phyloP scores from a whole-genome alignment of 2,888 invertebrate species.

The Zaprionus lineosus region DNA sequence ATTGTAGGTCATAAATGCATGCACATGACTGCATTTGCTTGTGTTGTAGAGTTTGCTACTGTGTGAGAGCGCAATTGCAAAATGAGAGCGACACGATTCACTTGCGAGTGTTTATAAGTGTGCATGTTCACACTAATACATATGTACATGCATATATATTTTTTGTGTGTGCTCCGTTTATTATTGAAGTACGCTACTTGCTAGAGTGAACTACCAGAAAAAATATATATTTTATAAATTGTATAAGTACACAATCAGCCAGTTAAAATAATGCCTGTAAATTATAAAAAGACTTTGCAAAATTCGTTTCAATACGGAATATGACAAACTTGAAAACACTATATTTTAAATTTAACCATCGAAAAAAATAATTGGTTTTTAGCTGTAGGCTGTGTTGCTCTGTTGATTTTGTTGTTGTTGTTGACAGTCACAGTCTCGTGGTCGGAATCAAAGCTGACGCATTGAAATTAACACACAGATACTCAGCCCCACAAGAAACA shows the following conservation, averaged over 20 bases:
- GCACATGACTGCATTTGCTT: constrained; percentile 65
- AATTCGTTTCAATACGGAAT: too few relatives aligned
- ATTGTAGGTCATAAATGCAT: constrained; percentile 76
- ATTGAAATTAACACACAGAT: constrained; percentile 56
- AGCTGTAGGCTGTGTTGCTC: constrained; percentile 3
- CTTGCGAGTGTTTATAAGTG: too few relatives aligned
- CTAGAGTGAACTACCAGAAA: too few relatives aligned
- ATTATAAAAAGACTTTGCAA: too few relatives aligned
- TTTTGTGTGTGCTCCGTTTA: too few relatives aligned
- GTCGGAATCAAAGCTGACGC: constrained; percentile 59
- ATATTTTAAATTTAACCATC: constrained; percentile 1
- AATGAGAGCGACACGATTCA: constrained; percentile 8
- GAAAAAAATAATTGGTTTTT: constrained; percentile 3
- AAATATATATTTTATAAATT: too few relatives aligned
- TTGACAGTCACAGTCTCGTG: constrained; percentile 26
- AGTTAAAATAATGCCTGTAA: too few relatives aligned
- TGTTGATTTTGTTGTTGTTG: constrained; percentile 16
- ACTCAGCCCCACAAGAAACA: constrained; percentile 11
- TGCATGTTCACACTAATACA: too few relatives aligned
- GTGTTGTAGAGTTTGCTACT: constrained; percentile 11
- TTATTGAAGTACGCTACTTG: constrained; percentile 34
- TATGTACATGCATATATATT: constrained; percentile 12
- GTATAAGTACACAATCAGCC: too few relatives aligned
- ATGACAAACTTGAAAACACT: too few relatives aligned
- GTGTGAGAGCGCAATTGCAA: constrained; percentile 1